phyloP scores from a whole-genome alignment of 2,113 vertebrate species.

The Pelodiscus sinensis region DNA sequence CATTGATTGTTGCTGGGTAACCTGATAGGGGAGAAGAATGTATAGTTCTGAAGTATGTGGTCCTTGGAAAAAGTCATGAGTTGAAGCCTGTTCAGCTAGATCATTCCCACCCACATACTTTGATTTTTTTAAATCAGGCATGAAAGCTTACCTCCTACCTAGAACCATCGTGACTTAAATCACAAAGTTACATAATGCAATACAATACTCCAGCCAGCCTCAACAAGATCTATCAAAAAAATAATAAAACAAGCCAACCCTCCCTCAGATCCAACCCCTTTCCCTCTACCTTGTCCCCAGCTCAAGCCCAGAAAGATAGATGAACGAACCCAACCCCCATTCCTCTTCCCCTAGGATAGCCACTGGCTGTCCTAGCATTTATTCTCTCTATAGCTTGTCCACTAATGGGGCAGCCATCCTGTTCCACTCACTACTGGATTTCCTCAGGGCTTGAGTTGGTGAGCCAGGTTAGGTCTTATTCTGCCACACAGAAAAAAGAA shows the following conservation, averaged over 20 bases:
- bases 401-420: neutral
- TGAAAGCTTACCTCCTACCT: neutral
- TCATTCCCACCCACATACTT: neutral
- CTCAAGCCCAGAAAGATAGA: neutral
- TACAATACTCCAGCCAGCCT: neutral
- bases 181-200: neutral
- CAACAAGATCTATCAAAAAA: neutral
- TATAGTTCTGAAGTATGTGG: neutral
- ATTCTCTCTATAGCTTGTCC: neutral
- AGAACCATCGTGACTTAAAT: neutral
- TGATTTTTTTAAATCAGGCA: neutral
- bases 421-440: neutral
- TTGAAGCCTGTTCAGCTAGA: neutral
- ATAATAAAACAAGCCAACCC: fast-evolving
- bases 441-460: neutral
- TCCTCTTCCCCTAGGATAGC: neutral
- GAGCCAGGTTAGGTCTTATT: neutral
- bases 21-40: neutral
- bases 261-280: neutral
- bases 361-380: neutral
- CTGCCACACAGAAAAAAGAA: no score
- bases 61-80: neutral
- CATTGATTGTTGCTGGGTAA: neutral
- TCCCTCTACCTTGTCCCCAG: fast-evolving
- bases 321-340: neutral